Conservation (phyloP, 2,888 invertebrate genomes). For the Polyommatus icarus region DNA sequence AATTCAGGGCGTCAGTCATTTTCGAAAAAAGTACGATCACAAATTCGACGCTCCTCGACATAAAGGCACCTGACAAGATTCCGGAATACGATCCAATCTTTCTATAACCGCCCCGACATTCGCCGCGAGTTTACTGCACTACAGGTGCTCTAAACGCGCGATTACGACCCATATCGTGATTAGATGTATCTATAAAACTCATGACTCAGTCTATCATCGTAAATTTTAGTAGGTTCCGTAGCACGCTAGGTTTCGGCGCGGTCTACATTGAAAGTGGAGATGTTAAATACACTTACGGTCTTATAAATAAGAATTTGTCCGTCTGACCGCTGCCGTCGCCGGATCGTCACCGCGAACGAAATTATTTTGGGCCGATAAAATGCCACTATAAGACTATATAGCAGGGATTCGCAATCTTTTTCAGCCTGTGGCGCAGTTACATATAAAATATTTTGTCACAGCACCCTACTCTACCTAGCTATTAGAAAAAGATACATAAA, state of each 20-base stretch:
- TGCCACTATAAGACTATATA: no score
- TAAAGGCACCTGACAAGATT: neutral
- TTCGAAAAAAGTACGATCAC: neutral
- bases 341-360: no score
- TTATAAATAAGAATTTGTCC: no score
- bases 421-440: no score
- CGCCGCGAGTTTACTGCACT: slow-evolving; percentile 12
- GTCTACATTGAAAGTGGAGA: neutral
- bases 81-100: slow-evolving; percentile 6
- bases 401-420: no score
- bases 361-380: no score
- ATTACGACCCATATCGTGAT: slow-evolving; percentile 26
- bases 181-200: slow-evolving; percentile 26
- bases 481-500: no score
- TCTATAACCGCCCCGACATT: slow-evolving; percentile 26
- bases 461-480: no score
- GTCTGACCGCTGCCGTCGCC: no score
- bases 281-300: no score
- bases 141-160: neutral
- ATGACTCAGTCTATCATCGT: slow-evolving; percentile 24
- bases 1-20: neutral
- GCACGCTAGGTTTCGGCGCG: slow-evolving; percentile 3
- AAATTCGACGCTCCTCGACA: neutral
- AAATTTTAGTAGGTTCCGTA: slow-evolving; percentile 18
- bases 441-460: no score